Base-by-base conservation (phyloP, 2,888 invertebrate species). In the Dicycla oo region DNA sequence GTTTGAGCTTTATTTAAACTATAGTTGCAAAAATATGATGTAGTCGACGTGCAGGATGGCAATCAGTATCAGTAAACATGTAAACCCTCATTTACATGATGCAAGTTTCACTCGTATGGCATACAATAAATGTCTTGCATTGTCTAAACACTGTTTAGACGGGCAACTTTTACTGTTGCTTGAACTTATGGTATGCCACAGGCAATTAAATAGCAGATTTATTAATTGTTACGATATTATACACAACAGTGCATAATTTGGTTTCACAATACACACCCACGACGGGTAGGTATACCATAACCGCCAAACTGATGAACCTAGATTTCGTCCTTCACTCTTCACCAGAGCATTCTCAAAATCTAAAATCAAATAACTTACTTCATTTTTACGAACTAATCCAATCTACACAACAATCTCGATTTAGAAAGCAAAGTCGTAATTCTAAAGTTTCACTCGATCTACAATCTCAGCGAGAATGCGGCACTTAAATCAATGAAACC, bases 401-500 rank as follows among this genome's bases (percentile, higher is more conserved):
- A 79, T 73, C 64, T 78, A 43, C 58, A 65, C 53, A 75, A 67
- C 56, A 63, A 71, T 72, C 65, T 38, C 38, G 51, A 69, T 80
- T 80, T 77, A 69, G 54, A 60, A 63, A 78, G 71, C 60, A 60
- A 20, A 60, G 49, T 65, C 51, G 72, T 71, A 62, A 69, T 76
- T 77, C 49, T 34, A 61, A 73, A 62, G 56, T 68, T 70, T 54
- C 72, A 68, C 56, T 70, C 23, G 58, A 61, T 63, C 56, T 73
- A 74, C 34, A 71, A 76, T 69, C 67, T 67, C 26, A 13, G 61
- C 3, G 45, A 74, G 57, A 73, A 72, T 34, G 8, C n/a, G 47
- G 67, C 64, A 75, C 71, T 76, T 75, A 77, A 72, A 75, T 84
- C 75, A 74, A 79, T 76, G 69, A 82, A 72, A 63, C 45, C n/a